Base-by-base conservation (phyloP, 2,888 invertebrate species). In the Ischnus inquisitorius region DNA sequence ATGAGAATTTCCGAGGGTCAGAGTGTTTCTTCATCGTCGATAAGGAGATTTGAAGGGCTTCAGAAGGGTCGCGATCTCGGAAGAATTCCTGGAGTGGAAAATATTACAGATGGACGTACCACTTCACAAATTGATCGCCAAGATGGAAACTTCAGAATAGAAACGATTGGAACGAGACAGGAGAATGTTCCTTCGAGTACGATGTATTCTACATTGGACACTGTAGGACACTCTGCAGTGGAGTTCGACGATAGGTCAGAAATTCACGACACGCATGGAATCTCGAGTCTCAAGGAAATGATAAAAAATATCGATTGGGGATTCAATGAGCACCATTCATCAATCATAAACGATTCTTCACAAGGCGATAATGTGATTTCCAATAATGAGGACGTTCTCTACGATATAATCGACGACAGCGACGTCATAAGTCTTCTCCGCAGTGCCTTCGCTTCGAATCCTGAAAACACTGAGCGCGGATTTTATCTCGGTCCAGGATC, bases 391-490 rank as follows among this genome's bases (percentile, higher is more conserved):
- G 71, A 78, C 72, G 62, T 81, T 10, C 75, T 84, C 8, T 76
- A 71, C 64, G 83, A 86, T 71, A 79, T 85, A 39, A 77, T 84
- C 22, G 86, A 84, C 39, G 84, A 87, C 5, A 82, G 78, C 6
- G 84, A 85, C n/a, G 86, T 86, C 1, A 68, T 79, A 25, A 83
- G 72, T 14, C 85, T 85, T 16, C 67, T 88, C 0, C 85, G 82
- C 43, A 83, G 79, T 69, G 85, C 88, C 6, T 87, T 87, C 72
- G 78, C 82, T 2, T 86, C 83, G 16, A 82, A 84, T 74, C 74
- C 79, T 6, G 85, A 80, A 28, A 84, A 83, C 64, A 76, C 83
- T 39, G 48, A 68, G 2, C 79, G 86, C 65, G 87, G 86, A 10
- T 87, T 87, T 75, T 65, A 82, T 68, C 75, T 87, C 22, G 82